These are phyloP conservation scores for Microplitis manilae DNA, from an alignment of 2,888 invertebrate species.

Conservation along the genomic window DNA sequence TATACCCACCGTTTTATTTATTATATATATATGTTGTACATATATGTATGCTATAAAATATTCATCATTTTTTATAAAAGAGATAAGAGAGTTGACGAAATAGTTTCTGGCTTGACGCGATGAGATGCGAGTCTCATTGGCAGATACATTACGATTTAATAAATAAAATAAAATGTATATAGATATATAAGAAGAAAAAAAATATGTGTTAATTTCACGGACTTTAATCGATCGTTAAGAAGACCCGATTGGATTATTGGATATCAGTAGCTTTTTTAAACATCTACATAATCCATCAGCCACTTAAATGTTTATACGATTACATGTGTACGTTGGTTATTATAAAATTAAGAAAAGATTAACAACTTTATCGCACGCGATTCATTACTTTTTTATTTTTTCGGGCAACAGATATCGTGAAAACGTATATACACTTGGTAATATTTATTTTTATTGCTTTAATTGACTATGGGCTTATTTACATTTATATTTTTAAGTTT, in stretches of 20 bases:
- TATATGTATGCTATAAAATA: not conserved
- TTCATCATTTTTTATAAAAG: not conserved
- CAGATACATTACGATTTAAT: not conserved
- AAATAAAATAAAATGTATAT: not conserved
- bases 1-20: not conserved
- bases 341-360: slow-evolving; percentile 26
- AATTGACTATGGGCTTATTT: slow-evolving; percentile 3
- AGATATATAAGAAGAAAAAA: not conserved
- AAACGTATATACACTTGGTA: slow-evolving; percentile 32
- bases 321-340: not conserved
- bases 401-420: slow-evolving; percentile 30
- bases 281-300: not conserved
- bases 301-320: not conserved
- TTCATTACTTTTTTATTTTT: slow-evolving; percentile 35
- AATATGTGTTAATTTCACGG: not conserved
- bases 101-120: not conserved
- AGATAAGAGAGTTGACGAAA: not conserved
- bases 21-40: not conserved
- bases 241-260: not conserved
- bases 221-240: slow-evolving; percentile 12
- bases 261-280: slow-evolving; percentile 14
- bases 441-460: slow-evolving; percentile 13
- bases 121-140: not conserved
- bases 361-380: slow-evolving; percentile 35
- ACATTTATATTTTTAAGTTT: not conserved